Base-by-base conservation (phyloP, 2,113 vertebrate species). In the Vulpes lagopus region DNA sequence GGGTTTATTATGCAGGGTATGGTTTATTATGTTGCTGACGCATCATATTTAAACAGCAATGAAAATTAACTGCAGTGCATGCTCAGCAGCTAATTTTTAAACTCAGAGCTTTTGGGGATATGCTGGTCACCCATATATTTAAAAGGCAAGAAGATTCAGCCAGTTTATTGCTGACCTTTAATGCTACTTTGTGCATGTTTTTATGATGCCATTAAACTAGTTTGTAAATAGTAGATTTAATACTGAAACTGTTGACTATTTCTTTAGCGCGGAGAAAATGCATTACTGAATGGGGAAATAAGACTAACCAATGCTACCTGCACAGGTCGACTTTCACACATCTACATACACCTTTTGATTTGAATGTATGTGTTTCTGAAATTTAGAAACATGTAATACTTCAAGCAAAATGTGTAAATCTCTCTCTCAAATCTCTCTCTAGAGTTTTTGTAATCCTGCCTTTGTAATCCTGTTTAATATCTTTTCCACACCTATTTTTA, bases 151-250 rank as follows among this genome's bases (percentile, higher is more conserved):
- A 92, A 91, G 81, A 96, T 95, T 97, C 96, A 96, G 91, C 22
- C 78, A 93, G 71, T 97, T 98, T 97, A 97, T 89, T 96, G 94
- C 97, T 97, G 97, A 97, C 97, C 92, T 98, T 98, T 97, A 91
- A 89, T 92, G 88, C 23, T 95, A 94, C 97, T 96, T 97, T 96
- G 92, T 97, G 94, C 95, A 92, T 94, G 51, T 59, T 97, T 98
- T 98, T 97, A 97, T 80, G 96, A 96, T 96, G 57, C 80, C 67
- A 89, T 96, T 97, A 98, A 98, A 97, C 67, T 92, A 93, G 96
- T 97, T 98, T 97, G 81, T 96, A 98, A 98, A 98, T 95, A 91
- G 59, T 96, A 67, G 16, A 91, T 91, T 97, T 96, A 93, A 92
- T 82, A 23, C 27, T 83, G 38, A 94, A 97, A 74, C 43, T 93